Evolutionary conservation across 2,888 invertebrate genomes (phyloP), one percentile per base, ranked within the genome.

Genomic region (Philereme transversata): DNA sequence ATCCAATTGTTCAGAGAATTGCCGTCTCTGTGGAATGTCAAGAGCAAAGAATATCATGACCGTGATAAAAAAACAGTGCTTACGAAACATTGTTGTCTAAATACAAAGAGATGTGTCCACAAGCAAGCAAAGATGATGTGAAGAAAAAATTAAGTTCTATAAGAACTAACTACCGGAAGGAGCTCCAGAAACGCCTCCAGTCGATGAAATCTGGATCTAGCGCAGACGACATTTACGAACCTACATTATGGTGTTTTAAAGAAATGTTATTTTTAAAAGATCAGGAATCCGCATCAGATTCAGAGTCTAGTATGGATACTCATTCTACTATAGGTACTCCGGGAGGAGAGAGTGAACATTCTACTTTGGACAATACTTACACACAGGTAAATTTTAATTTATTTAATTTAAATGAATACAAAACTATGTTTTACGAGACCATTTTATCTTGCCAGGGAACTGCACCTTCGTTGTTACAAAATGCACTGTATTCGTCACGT

Each of bases 201-300:
- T 62, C 60, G n/a, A 64, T 60, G 57, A 60, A 67, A 61, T 62
- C 63, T 41, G 63, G 64, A 41, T 43, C 62, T 40, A 52, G 51
- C 48, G 45, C 58, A 49, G 63, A 67, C 36, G 56, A 60, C 36
- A 59, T 59, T 47, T 68, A 67, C 53, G 9, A 62, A 63, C 67
- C 71, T 34, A 58, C 69, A 40, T 60, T 67, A 53, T 71, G 69
- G 69, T 71, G 69, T 62, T 69, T 57, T 52, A 46, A 65, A 7
- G 68, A 69, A 65, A 66, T 69, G 64, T 22, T 4, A 56, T 66
- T 68, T 51, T 60, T 68, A 57, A 46, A 63, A 57, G 60, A 68
- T 49, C 64, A 58, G 41, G 60, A 67, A 50, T 36, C 38, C 33
- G 51, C 60, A 51, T 59, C 55, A 10, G 57, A 61, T 48, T 48